A percentile compares a stretch with the other conserved stretches of the same genome.
These are phyloP conservation scores for Pomacea canaliculata DNA, from an alignment of 2,888 invertebrate species.

Conservation along the genomic window DNA sequence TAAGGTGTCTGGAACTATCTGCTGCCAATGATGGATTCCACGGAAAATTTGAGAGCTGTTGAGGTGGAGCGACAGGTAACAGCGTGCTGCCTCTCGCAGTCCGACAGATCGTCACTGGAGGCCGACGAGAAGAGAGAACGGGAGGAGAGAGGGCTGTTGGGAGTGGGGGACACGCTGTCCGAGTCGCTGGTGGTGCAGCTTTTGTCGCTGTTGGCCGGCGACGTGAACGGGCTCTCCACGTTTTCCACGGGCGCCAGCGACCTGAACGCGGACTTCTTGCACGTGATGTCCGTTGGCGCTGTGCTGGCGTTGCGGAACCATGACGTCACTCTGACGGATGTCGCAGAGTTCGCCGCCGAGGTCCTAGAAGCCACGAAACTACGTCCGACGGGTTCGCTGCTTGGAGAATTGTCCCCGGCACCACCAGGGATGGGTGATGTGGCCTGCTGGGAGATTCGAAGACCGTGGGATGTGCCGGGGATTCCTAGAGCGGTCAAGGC, in stretches of 20 bases:
- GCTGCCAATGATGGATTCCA: conserved; percentile 46
- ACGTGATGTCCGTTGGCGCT: neutral
- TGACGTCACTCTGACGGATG: no score
- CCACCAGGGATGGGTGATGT: no score
- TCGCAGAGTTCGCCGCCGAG: no score
- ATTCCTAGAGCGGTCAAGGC: no score
- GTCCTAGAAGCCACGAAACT: no score
- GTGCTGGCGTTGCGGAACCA: no score
- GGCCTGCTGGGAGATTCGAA: no score
- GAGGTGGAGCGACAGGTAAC: conserved; percentile 4
- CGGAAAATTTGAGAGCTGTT: conserved; percentile 45
- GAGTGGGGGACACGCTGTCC: conserved; percentile 7
- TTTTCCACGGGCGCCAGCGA: neutral
- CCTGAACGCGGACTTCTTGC: conserved; percentile 8
- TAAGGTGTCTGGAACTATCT: conserved; percentile 1
- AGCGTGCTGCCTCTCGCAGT: neutral
- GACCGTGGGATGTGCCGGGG: no score
- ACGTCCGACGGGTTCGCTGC: no score
- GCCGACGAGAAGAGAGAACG: conserved; percentile 8
- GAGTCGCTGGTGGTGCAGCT: neutral
- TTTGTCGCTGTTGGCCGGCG: neutral
- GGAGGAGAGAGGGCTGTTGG: conserved; percentile 7
- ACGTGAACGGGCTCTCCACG: neutral
- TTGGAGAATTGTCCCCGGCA: no score
- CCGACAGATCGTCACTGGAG: conserved; percentile 21